phyloP scores from a whole-genome alignment of 2,888 invertebrate genomes.

The Isotomurus palustris region DNA sequence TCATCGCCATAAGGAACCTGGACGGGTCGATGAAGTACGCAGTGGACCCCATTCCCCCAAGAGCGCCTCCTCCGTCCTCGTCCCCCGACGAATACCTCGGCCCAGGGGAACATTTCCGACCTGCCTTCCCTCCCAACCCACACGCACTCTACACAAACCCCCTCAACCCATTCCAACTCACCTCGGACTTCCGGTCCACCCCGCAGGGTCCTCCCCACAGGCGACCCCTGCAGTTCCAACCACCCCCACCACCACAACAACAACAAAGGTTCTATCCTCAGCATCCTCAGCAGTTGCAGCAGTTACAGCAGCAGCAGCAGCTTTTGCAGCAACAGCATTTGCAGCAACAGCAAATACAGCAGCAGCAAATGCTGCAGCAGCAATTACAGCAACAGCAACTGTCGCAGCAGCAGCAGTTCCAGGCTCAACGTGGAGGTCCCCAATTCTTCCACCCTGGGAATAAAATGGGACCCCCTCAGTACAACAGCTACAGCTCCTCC shows the following conservation, averaged over 20 bases:
- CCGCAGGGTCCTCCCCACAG: not conserved
- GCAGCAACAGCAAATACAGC: not conserved
- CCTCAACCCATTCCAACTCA: not conserved
- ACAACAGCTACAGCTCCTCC: not conserved
- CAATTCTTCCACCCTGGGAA: not conserved
- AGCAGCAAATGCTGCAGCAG: not conserved
- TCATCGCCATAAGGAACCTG: not conserved
- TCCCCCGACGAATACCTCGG: not conserved
- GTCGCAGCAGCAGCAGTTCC: not conserved
- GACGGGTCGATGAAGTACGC: constrained; percentile 13
- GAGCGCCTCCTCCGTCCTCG: not conserved
- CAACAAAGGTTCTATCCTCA: not conserved
- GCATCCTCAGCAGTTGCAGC: not conserved
- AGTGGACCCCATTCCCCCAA: constrained; percentile 9
- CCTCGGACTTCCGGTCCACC: not conserved
- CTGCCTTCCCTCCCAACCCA: not conserved
- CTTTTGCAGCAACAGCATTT: not conserved
- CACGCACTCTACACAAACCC: not conserved
- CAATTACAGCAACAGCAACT: constrained; percentile 1
- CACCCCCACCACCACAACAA: not conserved
- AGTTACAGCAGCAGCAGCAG: not conserved
- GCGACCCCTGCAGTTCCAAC: not conserved
- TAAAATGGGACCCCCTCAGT: not conserved
- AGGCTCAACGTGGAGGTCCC: not conserved
- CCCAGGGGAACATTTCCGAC: not conserved